A percentile compares a stretch with the other conserved stretches of the same genome.
Evolutionary conservation across 2,888 invertebrate species (phyloP).

Genomic region (Coleophora deauratella): DNA sequence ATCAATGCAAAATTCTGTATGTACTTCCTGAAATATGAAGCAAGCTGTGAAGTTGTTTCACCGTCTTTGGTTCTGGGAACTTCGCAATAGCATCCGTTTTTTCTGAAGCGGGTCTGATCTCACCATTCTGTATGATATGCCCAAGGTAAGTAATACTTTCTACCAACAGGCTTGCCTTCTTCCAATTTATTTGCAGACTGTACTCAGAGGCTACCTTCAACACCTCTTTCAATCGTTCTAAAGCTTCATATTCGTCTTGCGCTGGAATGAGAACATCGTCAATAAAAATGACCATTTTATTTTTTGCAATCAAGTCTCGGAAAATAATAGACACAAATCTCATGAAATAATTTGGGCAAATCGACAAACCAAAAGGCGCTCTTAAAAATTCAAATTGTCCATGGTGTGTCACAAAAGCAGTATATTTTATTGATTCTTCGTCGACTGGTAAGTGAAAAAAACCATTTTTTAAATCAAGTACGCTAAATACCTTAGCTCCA

Average conservation of each 20-base stretch:
- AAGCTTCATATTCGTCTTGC: slow-evolving; percentile 6
- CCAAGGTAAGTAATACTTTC: slow-evolving; percentile 22
- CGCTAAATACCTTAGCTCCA: slow-evolving; percentile 15
- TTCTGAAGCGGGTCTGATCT: slow-evolving; percentile 10
- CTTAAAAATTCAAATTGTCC: slow-evolving; percentile 42
- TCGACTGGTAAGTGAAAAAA: too few species aligned
- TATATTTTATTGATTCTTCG: slow-evolving; percentile 29
- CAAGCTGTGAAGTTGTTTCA: slow-evolving; percentile 16
- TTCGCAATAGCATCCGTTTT: slow-evolving; percentile 15
- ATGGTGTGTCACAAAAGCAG: slow-evolving; percentile 33
- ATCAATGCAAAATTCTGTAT: too few species aligned
- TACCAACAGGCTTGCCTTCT: slow-evolving; percentile 2
- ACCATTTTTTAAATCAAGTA: slow-evolving; percentile 30
- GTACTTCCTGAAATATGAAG: too few species aligned
- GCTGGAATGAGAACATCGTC: slow-evolving; percentile 15
- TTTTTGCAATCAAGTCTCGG: too few species aligned
- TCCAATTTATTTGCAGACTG: slow-evolving; percentile 7
- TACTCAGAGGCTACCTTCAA: slow-evolving; percentile 4
- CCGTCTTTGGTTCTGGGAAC: slow-evolving; percentile 15
- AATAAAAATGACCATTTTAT: slow-evolving; percentile 13
- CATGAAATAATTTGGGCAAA: slow-evolving; percentile 33
- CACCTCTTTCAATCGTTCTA: slow-evolving; percentile 10
- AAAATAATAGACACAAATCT: slow-evolving; percentile 23
- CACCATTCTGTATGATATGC: slow-evolving; percentile 9
- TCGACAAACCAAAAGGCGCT: too few species aligned